These are phyloP conservation scores for Spisula subtruncata DNA, from an alignment of 2,888 invertebrate genomes.

Conservation along the genomic window DNA sequence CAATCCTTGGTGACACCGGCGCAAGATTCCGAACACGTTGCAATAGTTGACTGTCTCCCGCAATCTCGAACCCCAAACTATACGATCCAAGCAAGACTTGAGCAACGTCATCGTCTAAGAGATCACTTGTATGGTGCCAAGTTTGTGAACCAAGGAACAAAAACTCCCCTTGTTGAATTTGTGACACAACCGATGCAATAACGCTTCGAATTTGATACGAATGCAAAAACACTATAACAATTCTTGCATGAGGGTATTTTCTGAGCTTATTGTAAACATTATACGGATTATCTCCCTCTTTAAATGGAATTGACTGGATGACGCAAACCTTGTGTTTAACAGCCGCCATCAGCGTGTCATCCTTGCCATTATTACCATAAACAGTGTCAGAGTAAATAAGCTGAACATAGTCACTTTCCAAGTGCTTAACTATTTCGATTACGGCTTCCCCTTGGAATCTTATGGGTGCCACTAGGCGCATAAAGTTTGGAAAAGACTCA, in stretches of 20 bases:
- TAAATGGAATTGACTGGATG: slow-evolving; percentile 51
- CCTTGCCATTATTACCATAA: slow-evolving; percentile 66
- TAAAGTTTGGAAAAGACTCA: slow-evolving; percentile 57
- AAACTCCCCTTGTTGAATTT: slow-evolving; percentile 60
- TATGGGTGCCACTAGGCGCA: slow-evolving; percentile 68
- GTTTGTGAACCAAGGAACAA: slow-evolving; percentile 73
- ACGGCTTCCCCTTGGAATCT: slow-evolving; percentile 66
- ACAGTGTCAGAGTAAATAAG: slow-evolving; percentile 67
- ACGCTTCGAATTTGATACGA: slow-evolving; percentile 52
- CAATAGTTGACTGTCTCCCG: slow-evolving; percentile 31
- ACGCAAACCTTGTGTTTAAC: slow-evolving; percentile 60
- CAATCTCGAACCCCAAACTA: slow-evolving; percentile 53
- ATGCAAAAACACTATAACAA: slow-evolving; percentile 66
- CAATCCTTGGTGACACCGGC: slow-evolving; percentile 17
- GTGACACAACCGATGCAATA: slow-evolving; percentile 27
- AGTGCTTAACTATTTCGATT: slow-evolving; percentile 56
- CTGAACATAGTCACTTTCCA: slow-evolving; percentile 65
- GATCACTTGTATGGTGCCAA: slow-evolving; percentile 56
- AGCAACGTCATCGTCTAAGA: slow-evolving; percentile 36
- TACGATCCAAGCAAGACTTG: slow-evolving; percentile 57
- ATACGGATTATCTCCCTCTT: slow-evolving; percentile 30
- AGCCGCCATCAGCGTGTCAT: slow-evolving; percentile 30
- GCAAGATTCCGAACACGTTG: slow-evolving; percentile 33
- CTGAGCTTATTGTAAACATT: slow-evolving; percentile 53
- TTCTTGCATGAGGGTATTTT: slow-evolving; percentile 59